Percentiles rank a stretch among this genome's conserved stretches.
These are phyloP conservation scores for Aphidoletes aphidimyza DNA, from an alignment of 2,888 invertebrate species.

Conservation along the genomic window DNA sequence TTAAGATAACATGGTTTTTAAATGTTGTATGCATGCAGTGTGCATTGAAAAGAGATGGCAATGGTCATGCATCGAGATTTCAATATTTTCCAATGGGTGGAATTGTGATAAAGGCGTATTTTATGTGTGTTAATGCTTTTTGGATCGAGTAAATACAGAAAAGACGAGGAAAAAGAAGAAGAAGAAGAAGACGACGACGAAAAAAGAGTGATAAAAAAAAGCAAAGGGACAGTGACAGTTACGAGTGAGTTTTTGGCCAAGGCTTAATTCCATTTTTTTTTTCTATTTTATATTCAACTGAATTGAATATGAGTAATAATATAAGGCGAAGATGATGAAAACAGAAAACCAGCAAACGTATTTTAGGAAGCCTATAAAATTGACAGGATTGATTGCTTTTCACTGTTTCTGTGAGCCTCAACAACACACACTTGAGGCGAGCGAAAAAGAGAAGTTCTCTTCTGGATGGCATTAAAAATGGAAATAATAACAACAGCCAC, in stretches of 20 bases:
- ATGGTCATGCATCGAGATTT: no score
- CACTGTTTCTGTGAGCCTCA: not conserved
- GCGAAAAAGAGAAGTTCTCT: not conserved
- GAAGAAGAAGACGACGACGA: not conserved
- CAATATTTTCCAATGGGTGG: not conserved
- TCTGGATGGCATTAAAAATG: slow-evolving; percentile 49
- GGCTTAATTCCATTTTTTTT: slow-evolving; percentile 31
- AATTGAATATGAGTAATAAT: no score
- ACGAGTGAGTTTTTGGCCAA: not conserved
- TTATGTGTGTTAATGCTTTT: not conserved
- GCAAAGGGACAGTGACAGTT: slow-evolving; percentile 45
- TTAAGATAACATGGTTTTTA: slow-evolving; percentile 42
- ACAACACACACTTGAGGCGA: not conserved
- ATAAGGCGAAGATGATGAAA: no score
- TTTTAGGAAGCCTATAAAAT: slow-evolving; percentile 49
- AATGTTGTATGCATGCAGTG: not conserved
- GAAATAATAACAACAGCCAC: slow-evolving; percentile 34
- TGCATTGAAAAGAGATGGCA: slow-evolving; percentile 16
- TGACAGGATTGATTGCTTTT: slow-evolving; percentile 53
- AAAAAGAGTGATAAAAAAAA: slow-evolving; percentile 32
- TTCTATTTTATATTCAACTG: not conserved
- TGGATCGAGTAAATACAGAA: not conserved
- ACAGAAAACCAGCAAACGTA: not conserved
- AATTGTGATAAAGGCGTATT: slow-evolving; percentile 18
- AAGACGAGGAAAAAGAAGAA: not conserved